phyloP scores from a whole-genome alignment of 2,888 invertebrate species.

The Drosophila mettleri region DNA sequence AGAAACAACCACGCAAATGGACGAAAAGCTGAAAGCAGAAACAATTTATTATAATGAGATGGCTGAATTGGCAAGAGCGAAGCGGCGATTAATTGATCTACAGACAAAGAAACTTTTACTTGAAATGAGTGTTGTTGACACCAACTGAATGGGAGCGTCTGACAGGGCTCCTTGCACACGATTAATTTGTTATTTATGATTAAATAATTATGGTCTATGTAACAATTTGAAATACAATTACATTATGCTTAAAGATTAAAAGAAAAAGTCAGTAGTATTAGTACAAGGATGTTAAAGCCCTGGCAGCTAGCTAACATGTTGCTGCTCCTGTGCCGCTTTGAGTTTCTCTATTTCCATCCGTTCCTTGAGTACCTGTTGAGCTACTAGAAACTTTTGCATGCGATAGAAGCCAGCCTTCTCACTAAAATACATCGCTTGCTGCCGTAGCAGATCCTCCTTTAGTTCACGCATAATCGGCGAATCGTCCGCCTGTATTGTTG shows the following conservation, averaged over 20 bases:
- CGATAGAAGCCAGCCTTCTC: slow-evolving; percentile 79
- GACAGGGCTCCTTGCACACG: background rate
- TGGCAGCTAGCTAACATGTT: slow-evolving; percentile 9
- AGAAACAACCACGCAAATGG: slow-evolving; percentile 64
- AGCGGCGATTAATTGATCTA: slow-evolving; percentile 67
- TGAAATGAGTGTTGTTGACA: slow-evolving; percentile 67
- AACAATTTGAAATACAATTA: slow-evolving; percentile 50
- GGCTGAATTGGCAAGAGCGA: slow-evolving; percentile 75
- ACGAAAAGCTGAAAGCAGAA: slow-evolving; percentile 75
- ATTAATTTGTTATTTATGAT: slow-evolving; percentile 44
- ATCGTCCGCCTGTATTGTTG: slow-evolving; percentile 51
- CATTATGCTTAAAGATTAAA: slow-evolving; percentile 30
- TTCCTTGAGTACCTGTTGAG: slow-evolving; percentile 73
- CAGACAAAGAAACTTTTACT: slow-evolving; percentile 72
- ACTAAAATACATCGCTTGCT: slow-evolving; percentile 76
- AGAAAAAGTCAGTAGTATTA: background rate
- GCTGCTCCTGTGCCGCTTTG: background rate
- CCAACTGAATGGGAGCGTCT: slow-evolving; percentile 20
- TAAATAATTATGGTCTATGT: slow-evolving; percentile 37
- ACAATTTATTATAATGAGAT: slow-evolving; percentile 79
- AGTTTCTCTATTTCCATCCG: slow-evolving; percentile 51
- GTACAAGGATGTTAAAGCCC: background rate
- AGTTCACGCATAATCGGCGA: slow-evolving; percentile 48
- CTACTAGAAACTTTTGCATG: slow-evolving; percentile 79
- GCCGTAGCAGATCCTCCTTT: slow-evolving; percentile 70